phyloP scores from a whole-genome alignment of 2,113 vertebrate genomes.

The Puma concolor region DNA sequence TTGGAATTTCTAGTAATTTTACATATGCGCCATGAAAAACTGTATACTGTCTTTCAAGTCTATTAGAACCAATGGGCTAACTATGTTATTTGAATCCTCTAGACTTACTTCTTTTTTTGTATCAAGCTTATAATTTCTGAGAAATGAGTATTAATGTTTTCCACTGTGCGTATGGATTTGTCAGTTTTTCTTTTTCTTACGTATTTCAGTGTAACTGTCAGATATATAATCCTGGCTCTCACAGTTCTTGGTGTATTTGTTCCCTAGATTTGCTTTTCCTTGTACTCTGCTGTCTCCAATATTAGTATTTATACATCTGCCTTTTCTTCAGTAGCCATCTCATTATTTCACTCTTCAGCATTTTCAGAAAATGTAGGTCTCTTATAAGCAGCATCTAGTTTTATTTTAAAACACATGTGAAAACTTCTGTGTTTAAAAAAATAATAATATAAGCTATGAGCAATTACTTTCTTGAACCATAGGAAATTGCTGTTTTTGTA shows the following conservation, averaged over 20 bases:
- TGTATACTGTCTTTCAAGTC: background rate
- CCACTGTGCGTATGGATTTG: background rate
- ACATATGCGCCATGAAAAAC: background rate
- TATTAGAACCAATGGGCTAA: background rate
- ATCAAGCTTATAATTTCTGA: background rate
- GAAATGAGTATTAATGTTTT: background rate
- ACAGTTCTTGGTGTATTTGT: background rate
- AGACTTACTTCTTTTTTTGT: background rate
- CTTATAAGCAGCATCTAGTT: background rate
- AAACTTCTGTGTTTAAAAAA: background rate
- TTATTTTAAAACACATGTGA: slow-evolving; percentile 3
- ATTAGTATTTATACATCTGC: background rate
- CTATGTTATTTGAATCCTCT: background rate
- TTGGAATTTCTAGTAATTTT: background rate
- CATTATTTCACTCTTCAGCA: background rate
- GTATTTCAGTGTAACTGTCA: background rate
- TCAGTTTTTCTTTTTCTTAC: background rate
- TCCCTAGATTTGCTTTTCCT: background rate
- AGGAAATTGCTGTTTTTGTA: background rate
- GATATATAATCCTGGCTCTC: background rate
- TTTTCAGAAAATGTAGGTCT: background rate
- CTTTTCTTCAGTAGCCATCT: background rate
- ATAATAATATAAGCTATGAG: background rate
- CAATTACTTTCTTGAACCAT: background rate
- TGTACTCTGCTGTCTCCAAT: background rate